Base-by-base conservation (phyloP, 2,888 invertebrate genomes). In the Gastrophysa polygoni region DNA sequence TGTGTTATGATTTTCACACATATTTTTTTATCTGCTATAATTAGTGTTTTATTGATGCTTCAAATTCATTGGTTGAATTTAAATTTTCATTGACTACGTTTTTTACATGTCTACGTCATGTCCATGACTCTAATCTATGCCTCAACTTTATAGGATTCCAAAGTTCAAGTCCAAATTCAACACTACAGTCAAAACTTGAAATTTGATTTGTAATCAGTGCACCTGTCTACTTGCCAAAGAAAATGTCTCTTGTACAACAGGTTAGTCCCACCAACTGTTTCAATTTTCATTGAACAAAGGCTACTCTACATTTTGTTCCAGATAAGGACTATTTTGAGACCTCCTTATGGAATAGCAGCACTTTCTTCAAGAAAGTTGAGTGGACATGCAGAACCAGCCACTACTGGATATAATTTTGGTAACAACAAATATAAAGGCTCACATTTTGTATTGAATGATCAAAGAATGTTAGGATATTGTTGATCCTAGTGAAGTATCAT, bases 381-480 rank as follows among this genome's bases (percentile, higher is more conserved):
- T 18, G 11, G 11, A 38, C 38, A 38, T 38, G 38, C 70, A 43
- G 65, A 67, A 2, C 55, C 70, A 16, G 54, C 62, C n/a, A 54
- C 70, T 29, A 69, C 70, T 61, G 73, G 73, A 48, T 73, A 70
- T 38, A 73, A 68, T 60, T 73, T 73, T 68, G 68, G 73, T 73
- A 69, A 67, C 52, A 16, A 50, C 1, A n/a, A 21, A 47, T 4
- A 16, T 46, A 11, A 18, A 7, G 18, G 2, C 46, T 18, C 11
- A 17, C 6, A 7, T 24, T 24, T 24, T 24, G 24, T 24, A 3
- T 24, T 24, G 7, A 24, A 7, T 5, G 24, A 47, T 47, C 1
- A 10, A 18, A 47, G 18, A 47, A 3, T 24, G 24, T 24, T 3
- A 3, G 7, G 24, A 3, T 7, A 24, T 24, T 24, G 3, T 24